Evolutionary conservation across 2,888 invertebrate genomes (phyloP).

Genomic region (Caenorhabditis drosophilae): DNA sequence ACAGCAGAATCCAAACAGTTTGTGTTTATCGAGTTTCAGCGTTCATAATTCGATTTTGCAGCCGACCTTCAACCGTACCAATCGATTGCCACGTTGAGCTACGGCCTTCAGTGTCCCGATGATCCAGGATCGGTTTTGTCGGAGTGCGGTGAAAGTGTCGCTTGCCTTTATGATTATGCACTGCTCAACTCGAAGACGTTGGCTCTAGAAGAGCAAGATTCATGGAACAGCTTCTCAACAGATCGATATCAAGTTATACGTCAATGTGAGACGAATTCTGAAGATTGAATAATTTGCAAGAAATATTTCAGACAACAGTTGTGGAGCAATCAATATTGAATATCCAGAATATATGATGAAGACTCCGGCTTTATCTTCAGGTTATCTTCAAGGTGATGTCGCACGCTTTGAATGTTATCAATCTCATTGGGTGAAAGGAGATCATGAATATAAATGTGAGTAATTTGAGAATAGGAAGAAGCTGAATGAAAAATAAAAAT

Average conservation of each 20-base stretch:
- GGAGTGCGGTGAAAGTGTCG: slow-evolving; percentile 66
- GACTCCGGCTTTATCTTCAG: slow-evolving; percentile 62
- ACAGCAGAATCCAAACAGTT: slow-evolving; percentile 56
- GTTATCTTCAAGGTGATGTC: slow-evolving; percentile 66
- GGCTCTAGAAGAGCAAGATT: slow-evolving; percentile 60
- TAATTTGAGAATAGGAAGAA: background rate
- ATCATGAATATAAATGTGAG: slow-evolving; percentile 64
- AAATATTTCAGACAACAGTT: slow-evolving; percentile 62
- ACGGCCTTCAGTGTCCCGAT: slow-evolving; percentile 59
- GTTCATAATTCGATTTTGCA: slow-evolving; percentile 25
- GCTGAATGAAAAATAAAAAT: slow-evolving; percentile 2
- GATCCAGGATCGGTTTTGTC: slow-evolving; percentile 60
- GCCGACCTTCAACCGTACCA: slow-evolving; percentile 62
- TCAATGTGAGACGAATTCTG: too few species aligned
- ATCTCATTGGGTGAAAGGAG: slow-evolving; percentile 67
- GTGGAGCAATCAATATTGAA: slow-evolving; percentile 69
- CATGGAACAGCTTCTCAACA: slow-evolving; percentile 54
- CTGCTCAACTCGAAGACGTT: slow-evolving; percentile 64
- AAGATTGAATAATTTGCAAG: too few species aligned
- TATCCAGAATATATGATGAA: slow-evolving; percentile 69
- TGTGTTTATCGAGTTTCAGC: background rate
- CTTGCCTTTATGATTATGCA: slow-evolving; percentile 64
- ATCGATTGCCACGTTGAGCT: slow-evolving; percentile 51
- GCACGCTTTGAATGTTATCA: slow-evolving; percentile 67
- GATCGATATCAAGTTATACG: slow-evolving; percentile 52